Conservation (phyloP, 92 coral and sea anemone genomes). For the Actinernus sp. region DNA sequence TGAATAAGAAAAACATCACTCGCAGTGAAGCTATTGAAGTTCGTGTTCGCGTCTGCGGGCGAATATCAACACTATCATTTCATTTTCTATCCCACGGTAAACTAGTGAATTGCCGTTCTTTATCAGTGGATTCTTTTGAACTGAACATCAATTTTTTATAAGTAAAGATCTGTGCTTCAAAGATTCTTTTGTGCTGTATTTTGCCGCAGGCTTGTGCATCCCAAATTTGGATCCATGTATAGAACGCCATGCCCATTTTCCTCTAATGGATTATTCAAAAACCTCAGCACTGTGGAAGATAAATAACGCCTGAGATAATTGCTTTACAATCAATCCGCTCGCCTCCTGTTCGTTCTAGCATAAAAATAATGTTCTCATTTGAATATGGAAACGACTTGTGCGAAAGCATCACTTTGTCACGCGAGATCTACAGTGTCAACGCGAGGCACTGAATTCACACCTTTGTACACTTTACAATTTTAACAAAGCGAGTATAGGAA, state of each 20-base stretch:
- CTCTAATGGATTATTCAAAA: slow-evolving; percentile 76
- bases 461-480: slow-evolving; percentile 16
- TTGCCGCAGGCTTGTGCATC: slow-evolving; percentile 53
- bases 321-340: slow-evolving; percentile 85
- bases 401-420: slow-evolving; percentile 64
- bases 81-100: background rate
- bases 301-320: slow-evolving; percentile 90
- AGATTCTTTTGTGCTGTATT: slow-evolving; percentile 22
- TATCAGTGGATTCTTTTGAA: background rate
- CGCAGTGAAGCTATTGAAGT: no score
- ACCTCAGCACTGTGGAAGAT: slow-evolving; percentile 81
- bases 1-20: no score
- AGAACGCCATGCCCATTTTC: slow-evolving; percentile 36
- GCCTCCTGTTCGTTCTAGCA: slow-evolving; percentile 98
- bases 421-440: slow-evolving; percentile 63
- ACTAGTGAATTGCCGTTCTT: background rate
- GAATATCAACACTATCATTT: no score
- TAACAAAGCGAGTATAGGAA: slow-evolving; percentile 18
- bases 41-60: no score
- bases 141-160: slow-evolving; percentile 37
- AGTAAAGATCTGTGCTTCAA: slow-evolving; percentile 11
- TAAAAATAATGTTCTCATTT: slow-evolving; percentile 94
- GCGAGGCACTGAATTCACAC: slow-evolving; percentile 53
- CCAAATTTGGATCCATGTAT: slow-evolving; percentile 84
- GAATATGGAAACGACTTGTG: slow-evolving; percentile 89